Evolutionary conservation across 2,113 vertebrate species (phyloP).

Genomic region (Caranx melampygus): DNA sequence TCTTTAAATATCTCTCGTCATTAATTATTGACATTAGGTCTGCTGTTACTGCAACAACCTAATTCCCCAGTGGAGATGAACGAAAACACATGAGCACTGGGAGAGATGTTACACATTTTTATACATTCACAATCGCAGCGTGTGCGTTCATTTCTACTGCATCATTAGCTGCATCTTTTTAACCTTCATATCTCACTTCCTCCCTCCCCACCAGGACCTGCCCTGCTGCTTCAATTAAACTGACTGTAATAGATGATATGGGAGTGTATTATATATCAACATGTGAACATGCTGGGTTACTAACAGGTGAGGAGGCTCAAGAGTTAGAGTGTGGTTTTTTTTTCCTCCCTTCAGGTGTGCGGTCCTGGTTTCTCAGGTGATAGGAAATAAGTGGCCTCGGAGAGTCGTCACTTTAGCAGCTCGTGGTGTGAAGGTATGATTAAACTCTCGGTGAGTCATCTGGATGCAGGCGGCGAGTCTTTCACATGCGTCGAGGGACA

Average conservation of each 20-base stretch:
- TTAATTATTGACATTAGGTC: slow-evolving; percentile 45
- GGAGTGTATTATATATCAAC: neutral
- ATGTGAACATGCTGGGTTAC: slow-evolving; percentile 4
- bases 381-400: slow-evolving; percentile 39
- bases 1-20: slow-evolving; percentile 11
- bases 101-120: neutral
- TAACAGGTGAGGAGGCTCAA: slow-evolving; percentile 16
- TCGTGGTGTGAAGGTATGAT: slow-evolving; percentile 52
- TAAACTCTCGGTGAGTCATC: slow-evolving; percentile 61
- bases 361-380: slow-evolving; percentile 14
- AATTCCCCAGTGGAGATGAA: slow-evolving; percentile 8
- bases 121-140: neutral
- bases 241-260: neutral
- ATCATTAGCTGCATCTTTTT: neutral
- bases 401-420: slow-evolving; percentile 48
- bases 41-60: slow-evolving; percentile 19
- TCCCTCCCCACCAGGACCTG: neutral
- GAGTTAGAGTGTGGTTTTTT: neutral
- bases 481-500: slow-evolving; percentile 59
- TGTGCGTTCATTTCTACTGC: neutral
- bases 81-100: slow-evolving; percentile 10
- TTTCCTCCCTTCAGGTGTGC: neutral
- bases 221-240: neutral
- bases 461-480: slow-evolving; percentile 57
- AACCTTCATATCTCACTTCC: neutral